phyloP scores from a whole-genome alignment of 2,113 vertebrate species.

The Xyliphius kryptos region DNA sequence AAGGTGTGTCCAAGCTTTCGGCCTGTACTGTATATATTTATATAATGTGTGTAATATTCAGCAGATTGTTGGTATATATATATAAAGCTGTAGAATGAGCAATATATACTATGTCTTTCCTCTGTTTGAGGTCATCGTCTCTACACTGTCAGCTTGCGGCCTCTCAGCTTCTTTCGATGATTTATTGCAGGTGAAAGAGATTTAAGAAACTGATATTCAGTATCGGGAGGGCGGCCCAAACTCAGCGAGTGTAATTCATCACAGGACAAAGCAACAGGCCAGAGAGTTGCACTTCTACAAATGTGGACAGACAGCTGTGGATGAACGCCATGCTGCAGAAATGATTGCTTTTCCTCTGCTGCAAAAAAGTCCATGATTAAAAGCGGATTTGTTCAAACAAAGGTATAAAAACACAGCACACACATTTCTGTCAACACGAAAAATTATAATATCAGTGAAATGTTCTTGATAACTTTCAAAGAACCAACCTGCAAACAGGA shows the following conservation, averaged over 20 bases:
- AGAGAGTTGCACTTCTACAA: slow-evolving; percentile 32
- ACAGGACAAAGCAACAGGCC: slow-evolving; percentile 39
- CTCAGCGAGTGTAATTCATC: slow-evolving; percentile 39
- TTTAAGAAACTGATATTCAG: slow-evolving; percentile 40
- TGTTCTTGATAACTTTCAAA: too few relatives aligned
- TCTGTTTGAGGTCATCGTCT: neutral
- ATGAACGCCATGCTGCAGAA: slow-evolving; percentile 37
- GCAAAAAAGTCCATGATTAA: slow-evolving; percentile 40
- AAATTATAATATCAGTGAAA: too few relatives aligned
- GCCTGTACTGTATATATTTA: neutral
- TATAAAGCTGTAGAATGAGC: neutral
- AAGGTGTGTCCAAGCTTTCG: too few relatives aligned
- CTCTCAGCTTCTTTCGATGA: neutral
- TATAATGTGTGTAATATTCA: neutral
- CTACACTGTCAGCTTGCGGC: neutral
- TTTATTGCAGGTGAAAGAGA: slow-evolving; percentile 22
- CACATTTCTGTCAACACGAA: too few relatives aligned
- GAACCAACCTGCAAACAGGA: too few relatives aligned
- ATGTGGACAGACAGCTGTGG: slow-evolving; percentile 40
- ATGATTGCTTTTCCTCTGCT: slow-evolving; percentile 40
- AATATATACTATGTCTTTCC: neutral
- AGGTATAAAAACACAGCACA: too few relatives aligned
- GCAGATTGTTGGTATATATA: neutral
- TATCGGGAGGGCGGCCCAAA: slow-evolving; percentile 38
- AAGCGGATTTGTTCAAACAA: neutral